A percentile compares a stretch with the other conserved stretches of the same genome.
These are phyloP conservation scores for Nothocercus julius DNA, from an alignment of 2,113 vertebrate species.

Conservation along the genomic window DNA sequence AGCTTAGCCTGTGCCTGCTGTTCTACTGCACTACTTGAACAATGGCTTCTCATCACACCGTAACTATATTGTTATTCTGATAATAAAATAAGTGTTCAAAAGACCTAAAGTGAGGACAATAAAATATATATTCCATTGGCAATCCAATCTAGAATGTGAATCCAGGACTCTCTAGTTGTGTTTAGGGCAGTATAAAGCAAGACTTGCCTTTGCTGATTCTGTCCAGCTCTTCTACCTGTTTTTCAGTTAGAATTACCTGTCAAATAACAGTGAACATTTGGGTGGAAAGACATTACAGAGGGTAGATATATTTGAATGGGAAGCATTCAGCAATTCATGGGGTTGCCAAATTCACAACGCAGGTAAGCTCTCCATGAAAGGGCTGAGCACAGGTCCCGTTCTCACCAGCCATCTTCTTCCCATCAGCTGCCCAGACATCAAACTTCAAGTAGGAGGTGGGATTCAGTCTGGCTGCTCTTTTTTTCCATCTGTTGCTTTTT, in stretches of 20 bases:
- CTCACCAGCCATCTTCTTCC: background rate
- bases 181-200: constrained; percentile 3
- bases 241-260: background rate
- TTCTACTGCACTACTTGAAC: background rate
- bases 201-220: background rate
- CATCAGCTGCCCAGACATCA: background rate
- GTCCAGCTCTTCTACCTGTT: background rate
- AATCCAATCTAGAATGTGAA: background rate
- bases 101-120: background rate
- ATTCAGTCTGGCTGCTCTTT: background rate
- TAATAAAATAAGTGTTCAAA: background rate
- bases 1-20: background rate
- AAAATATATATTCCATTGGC: background rate
- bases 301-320: background rate
- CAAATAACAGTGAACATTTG: background rate
- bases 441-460: background rate
- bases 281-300: background rate
- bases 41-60: background rate
- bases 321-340: background rate
- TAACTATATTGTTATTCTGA: background rate
- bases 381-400: background rate
- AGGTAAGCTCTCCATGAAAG: background rate
- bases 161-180: background rate
- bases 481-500: constrained; percentile 7
- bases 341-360: background rate